Base-by-base conservation (phyloP, 1,140 invertebrate species). In the Adoxophyes honmai region DNA sequence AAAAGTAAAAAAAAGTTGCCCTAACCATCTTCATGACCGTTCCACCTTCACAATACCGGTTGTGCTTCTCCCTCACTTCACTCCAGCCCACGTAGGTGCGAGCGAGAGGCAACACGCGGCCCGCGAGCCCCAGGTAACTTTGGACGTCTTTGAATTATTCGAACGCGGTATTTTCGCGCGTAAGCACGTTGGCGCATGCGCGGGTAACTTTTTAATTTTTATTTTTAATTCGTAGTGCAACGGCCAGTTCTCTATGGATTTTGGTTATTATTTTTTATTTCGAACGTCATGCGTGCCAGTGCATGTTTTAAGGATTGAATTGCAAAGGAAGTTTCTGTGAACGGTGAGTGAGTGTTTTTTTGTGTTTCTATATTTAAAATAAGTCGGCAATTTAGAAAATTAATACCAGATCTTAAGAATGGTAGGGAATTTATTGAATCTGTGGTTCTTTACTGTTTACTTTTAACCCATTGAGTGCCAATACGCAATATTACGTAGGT, bases 81-180 rank as follows among this genome's bases (percentile, higher is more conserved):
- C 59, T 11, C 11, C 11, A 28, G 53, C 10, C 10, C 10, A 0
- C 1, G 21, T 8, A 36, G 4, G 68, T 52, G 55, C 21, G 60
- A 84, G 54, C 48, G 75, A 62, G 73, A 79, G 44, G 11, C 38
- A 53, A 56, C 62, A 67, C 59, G 62, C 68, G 57, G 66, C 75
- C 74, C 70, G 64, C 59, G 58, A 71, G 66, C 73, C 72, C 76
- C 81, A 84, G 84, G 84, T 87, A 78, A 75, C 59, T 66, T 70
- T 55, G 51, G 68, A 64, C 52, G 67, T 66, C 34, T 57, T 77
- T 64, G 62, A 75, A 72, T 62, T 84, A 87, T 83, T 86, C 80
- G 77, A 78, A 82, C 73, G 74, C 78, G 71, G 75, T 75, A 82
- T 76, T 86, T 83, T 73, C 81, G 82, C 84, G 82, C 70, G 82